phyloP scores from a whole-genome alignment of 92 coral and sea anemone species.

The Porites evermanni region DNA sequence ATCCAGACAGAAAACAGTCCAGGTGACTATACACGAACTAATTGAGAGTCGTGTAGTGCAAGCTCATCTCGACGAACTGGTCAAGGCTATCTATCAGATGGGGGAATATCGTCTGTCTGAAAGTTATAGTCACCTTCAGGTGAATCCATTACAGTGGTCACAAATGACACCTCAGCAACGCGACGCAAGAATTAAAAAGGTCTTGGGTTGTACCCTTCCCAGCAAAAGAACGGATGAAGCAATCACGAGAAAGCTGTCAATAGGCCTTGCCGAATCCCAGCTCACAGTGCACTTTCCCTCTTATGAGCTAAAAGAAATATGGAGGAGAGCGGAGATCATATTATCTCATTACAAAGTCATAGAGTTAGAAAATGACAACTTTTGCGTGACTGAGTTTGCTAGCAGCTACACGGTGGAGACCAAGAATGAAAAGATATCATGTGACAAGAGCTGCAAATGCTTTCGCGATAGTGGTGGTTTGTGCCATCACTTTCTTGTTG shows the following conservation, averaged over 20 bases:
- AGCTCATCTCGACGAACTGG: conserved; percentile 67
- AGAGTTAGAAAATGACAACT: conserved; percentile 8
- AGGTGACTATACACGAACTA: conserved; percentile 63
- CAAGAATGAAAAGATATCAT: too few species aligned
- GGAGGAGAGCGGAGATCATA: conserved; percentile 24
- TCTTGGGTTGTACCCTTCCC: neutral
- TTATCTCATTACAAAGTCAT: conserved; percentile 16
- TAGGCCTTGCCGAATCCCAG: neutral
- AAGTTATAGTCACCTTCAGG: conserved; percentile 7
- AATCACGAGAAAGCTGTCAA: conserved; percentile 11
- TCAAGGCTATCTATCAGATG: conserved; percentile 71
- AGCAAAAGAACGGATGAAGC: conserved; percentile 4
- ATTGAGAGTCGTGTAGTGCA: conserved; percentile 63
- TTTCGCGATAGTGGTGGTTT: conserved; percentile 10
- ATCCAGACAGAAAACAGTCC: conserved; percentile 30
- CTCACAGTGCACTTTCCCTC: neutral
- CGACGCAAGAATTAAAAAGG: neutral
- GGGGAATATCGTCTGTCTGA: conserved; percentile 58
- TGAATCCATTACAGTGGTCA: conserved; percentile 56
- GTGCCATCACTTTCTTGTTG: conserved; percentile 16
- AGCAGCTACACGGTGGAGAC: too few species aligned
- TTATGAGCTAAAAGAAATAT: conserved; percentile 21
- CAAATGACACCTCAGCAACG: conserved; percentile 63
- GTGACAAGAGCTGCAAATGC: too few species aligned
- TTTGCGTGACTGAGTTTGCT: neutral